Evolutionary conservation across 2,888 invertebrate genomes (phyloP).

Genomic region (Galeopsomyia nigrocyanea): DNA sequence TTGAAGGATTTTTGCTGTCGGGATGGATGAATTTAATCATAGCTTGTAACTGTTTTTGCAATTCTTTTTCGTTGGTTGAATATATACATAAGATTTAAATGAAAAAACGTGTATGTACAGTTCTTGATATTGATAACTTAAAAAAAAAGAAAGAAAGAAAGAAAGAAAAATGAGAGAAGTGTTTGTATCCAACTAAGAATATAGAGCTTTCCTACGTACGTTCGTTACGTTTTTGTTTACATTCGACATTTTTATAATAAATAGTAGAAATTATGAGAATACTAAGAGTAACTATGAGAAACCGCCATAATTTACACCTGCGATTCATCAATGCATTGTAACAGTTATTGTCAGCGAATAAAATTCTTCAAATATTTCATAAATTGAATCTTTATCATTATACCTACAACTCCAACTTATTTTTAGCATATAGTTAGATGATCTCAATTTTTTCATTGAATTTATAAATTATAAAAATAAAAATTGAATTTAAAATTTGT

Average conservation of each 20-base stretch:
- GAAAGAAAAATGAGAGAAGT: slow-evolving; percentile 39
- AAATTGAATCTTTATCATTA: slow-evolving; percentile 33
- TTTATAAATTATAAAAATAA: no score
- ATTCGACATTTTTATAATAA: slow-evolving; percentile 49
- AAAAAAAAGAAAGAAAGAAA: background rate
- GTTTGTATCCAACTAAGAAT: slow-evolving; percentile 47
- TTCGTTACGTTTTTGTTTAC: slow-evolving; percentile 50
- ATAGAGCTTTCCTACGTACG: slow-evolving; percentile 48
- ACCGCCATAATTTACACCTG: slow-evolving; percentile 47
- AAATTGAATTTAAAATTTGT: no score
- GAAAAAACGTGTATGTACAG: slow-evolving; percentile 46
- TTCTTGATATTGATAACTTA: slow-evolving; percentile 44
- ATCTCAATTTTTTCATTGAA: no score
- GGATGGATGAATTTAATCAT: slow-evolving; percentile 43
- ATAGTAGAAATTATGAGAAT: slow-evolving; percentile 41
- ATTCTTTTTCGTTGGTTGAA: slow-evolving; percentile 45
- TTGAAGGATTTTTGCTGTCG: slow-evolving; percentile 39
- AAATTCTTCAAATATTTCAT: slow-evolving; percentile 51
- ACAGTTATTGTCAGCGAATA: slow-evolving; percentile 49
- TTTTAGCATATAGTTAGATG: no score
- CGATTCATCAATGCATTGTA: slow-evolving; percentile 46
- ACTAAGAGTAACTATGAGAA: slow-evolving; percentile 36
- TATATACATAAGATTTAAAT: slow-evolving; percentile 42
- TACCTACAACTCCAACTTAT: background rate
- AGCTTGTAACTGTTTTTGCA: slow-evolving; percentile 45